Evolutionary conservation across 2,113 vertebrate species (phyloP).

Genomic region (Eublepharis macularius): DNA sequence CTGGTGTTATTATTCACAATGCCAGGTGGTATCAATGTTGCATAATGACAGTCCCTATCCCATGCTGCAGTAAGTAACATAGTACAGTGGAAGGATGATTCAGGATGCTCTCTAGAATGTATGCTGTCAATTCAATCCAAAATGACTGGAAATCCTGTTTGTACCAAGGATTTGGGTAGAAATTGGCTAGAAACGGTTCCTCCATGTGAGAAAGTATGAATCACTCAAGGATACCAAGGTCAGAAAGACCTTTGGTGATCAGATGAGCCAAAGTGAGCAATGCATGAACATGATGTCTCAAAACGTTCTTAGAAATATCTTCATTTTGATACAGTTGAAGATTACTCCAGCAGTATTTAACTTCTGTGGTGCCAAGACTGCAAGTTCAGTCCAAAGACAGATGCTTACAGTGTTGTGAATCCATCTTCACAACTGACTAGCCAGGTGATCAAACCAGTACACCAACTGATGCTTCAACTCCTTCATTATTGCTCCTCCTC

Average conservation of each 20-base stretch:
- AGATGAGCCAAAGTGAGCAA: slow-evolving; percentile 43
- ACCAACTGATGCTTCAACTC: neutral
- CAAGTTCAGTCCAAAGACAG: neutral
- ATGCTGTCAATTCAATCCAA: slow-evolving; percentile 22
- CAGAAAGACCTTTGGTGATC: slow-evolving; percentile 67
- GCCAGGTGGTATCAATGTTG: neutral
- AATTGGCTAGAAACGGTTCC: slow-evolving; percentile 64
- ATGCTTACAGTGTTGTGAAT: neutral
- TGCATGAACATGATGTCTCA: slow-evolving; percentile 8
- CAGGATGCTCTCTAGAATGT: neutral
- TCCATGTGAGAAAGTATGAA: slow-evolving; percentile 49
- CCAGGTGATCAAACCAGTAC: neutral
- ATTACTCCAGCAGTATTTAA: neutral
- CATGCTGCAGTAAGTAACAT: neutral
- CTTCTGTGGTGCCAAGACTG: neutral
- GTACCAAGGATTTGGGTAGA: slow-evolving; percentile 49
- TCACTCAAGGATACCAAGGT: slow-evolving; percentile 60
- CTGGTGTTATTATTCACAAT: neutral
- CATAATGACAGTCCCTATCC: neutral
- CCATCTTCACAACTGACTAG: neutral
- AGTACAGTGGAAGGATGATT: neutral
- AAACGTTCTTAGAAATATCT: slow-evolving; percentile 9
- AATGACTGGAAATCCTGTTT: slow-evolving; percentile 53
- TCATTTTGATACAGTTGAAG: neutral
- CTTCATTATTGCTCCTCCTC: neutral